phyloP scores from a whole-genome alignment of 2,888 invertebrate species.

The Dusona sp. region DNA sequence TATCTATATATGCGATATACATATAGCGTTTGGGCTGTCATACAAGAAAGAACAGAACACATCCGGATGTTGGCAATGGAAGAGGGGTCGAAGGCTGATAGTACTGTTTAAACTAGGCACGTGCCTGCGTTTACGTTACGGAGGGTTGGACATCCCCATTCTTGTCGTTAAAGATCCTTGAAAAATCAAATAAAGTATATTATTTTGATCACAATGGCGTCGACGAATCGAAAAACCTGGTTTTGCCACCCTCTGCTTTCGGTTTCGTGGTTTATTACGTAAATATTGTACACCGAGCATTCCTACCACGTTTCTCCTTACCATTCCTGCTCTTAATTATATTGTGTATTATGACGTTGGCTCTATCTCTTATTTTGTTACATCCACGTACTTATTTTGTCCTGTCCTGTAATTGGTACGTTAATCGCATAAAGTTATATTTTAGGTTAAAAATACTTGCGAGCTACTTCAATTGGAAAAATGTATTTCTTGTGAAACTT shows the following conservation, averaged over 20 bases:
- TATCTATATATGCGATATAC: conserved; percentile 21
- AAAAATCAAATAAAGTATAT: conserved; percentile 83
- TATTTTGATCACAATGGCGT: conserved; percentile 71
- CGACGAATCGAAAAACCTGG: conserved; percentile 30
- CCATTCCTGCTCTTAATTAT: neutral
- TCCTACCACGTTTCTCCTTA: neutral
- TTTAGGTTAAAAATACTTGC: neutral
- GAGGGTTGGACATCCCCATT: conserved; percentile 70
- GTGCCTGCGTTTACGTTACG: conserved; percentile 82
- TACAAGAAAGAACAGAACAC: conserved; percentile 20
- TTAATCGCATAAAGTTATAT: neutral
- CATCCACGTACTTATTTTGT: neutral
- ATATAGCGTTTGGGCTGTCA: conserved; percentile 7
- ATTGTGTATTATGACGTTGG: neutral
- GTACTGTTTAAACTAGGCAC: conserved; percentile 82
- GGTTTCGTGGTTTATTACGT: conserved; percentile 9
- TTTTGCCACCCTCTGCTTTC: neutral
- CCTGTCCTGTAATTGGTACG: neutral
- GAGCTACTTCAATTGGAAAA: neutral
- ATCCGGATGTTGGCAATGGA: conserved; percentile 31
- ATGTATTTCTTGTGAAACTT: neutral
- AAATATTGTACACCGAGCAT: conserved; percentile 12
- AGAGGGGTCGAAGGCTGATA: conserved; percentile 29
- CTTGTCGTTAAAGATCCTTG: conserved; percentile 74
- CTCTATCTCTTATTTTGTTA: neutral